Base-by-base conservation (phyloP, 2,113 vertebrate species). In the Siniperca chuatsi region DNA sequence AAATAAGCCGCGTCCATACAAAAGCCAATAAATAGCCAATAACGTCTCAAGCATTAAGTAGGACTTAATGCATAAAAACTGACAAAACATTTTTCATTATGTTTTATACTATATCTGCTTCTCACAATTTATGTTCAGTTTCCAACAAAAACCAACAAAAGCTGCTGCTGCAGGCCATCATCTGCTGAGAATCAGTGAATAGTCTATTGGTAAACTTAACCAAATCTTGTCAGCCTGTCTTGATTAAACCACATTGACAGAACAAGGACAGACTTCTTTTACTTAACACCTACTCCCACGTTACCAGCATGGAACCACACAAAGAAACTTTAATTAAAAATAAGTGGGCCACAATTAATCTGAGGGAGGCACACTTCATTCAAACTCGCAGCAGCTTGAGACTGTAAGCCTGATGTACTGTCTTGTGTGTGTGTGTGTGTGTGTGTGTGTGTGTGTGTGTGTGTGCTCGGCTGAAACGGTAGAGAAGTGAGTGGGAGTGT, bases 281-380 rank as follows among this genome's bases (percentile, higher is more conserved):
- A 87, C 90, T 88, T 82, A 91, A 83, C 74, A 80, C 88, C 78
- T 81, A 87, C 82, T 94, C 94, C 94, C 92, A 84, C 70, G 64
- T 83, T 86, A 79, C 73, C 84, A 78, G 71, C 85, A 78, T 68
- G 61, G 78, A 93, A 73, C 66, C 81, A 78, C 90, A 90, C 87
- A 87, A 93, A 88, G 86, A 89, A 84, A 88, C 29, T 94, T 95
- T 94, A 94, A 94, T 95, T 94, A 93, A 94, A 91, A 94, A 89
- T 86, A 93, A 93, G 89, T 94, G 92, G 90, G 92, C 84, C 86
- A 89, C 83, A 89, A 92, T 94, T 94, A 92, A 94, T 92, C 88
- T 65, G 86, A 85, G 82, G 83, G 81, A 91, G 72, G 70, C 79
- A 69, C 35, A 69, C 88, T 84, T 83, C 78, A 79, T 83, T 90